Conservation (phyloP, 2,113 vertebrate genomes). For the Balaenoptera acutorostrata region DNA sequence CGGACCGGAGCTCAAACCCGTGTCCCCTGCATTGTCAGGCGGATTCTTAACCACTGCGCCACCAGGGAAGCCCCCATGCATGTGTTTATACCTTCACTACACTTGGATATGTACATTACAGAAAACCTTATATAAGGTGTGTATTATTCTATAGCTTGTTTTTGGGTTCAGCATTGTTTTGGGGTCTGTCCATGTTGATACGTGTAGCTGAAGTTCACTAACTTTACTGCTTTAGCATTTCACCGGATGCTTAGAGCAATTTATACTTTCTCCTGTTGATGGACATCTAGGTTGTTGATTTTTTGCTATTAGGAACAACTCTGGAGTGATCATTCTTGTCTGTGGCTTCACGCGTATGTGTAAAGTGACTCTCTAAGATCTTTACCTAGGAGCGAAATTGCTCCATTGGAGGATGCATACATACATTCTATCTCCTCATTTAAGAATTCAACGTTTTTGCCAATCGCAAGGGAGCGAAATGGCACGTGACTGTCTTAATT, state of each 20-base stretch:
- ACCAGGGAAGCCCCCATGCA: too few relatives aligned
- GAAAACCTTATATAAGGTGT: not conserved
- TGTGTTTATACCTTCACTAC: not conserved
- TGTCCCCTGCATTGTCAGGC: too few relatives aligned
- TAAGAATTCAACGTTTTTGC: not conserved
- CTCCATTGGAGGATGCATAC: not conserved
- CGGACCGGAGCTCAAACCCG: too few relatives aligned
- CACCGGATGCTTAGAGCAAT: not conserved
- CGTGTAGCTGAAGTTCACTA: not conserved
- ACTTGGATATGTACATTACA: not conserved
- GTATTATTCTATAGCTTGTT: not conserved
- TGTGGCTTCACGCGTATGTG: accelerated
- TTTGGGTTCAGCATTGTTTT: not conserved
- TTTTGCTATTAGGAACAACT: not conserved
- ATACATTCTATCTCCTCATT: not conserved
- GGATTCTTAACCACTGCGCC: too few relatives aligned
- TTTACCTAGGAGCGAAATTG: not conserved
- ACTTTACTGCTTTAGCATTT: not conserved
- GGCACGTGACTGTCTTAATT: not conserved
- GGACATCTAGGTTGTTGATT: not conserved
- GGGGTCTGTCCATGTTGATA: not conserved
- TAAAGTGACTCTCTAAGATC: not conserved
- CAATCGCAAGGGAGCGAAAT: accelerated
- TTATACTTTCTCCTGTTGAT: not conserved
- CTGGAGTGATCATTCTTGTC: not conserved